Evolutionary conservation across 2,797 vertebrate species (phyloP), one percentile per base, ranked within the genome.

Genomic region (Rallus crepitans): DNA sequence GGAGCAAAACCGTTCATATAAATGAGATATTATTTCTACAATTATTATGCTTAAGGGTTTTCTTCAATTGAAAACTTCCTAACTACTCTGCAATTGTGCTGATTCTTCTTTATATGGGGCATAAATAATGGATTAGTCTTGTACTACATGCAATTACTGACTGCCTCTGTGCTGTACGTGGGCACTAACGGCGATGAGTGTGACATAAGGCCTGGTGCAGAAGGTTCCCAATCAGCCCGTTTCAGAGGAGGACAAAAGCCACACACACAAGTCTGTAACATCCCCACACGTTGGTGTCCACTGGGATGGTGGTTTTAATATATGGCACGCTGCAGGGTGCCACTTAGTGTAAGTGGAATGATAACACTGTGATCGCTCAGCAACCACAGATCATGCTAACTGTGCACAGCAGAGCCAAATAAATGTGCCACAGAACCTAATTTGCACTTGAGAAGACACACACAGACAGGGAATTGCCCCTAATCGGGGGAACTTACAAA

Each of bases 91-190:
- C 76, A 79, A 5, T 3, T 35, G 31, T 4, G n/a, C 75, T 11
- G 86, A 73, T 56, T 87, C 50, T 48, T 63, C 40, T 90, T 69
- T 53, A 47, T 57, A 79, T 7, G 61, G 82, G 70, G 17, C 77
- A 92, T 96, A 82, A 95, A 96, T 89, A 87, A 94, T 76, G 53
- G 79, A 93, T 69, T 24, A 96, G 84, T 39, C 71, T 76, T 8
- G 18, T 18, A 5, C 50, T 64, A 25, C 69, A 20, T 0, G 72
- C 59, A 72, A 63, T 91, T 82, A 83, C 56, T 15, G 21, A 31
- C 70, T 60, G 79, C 47, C 61, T 63, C 57, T 8, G n/a, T 11
- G 83, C 86, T 3, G 6, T 48, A 55, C 2, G 2, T 0, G 7
- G 82, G 70, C 87, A 63, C 71, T 82, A 45, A 21, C 5, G 57